A percentile compares a stretch with the other conserved stretches of the same genome.
phyloP scores from a whole-genome alignment of 2,888 invertebrate genomes.

The Zaprionus bogoriensis region DNA sequence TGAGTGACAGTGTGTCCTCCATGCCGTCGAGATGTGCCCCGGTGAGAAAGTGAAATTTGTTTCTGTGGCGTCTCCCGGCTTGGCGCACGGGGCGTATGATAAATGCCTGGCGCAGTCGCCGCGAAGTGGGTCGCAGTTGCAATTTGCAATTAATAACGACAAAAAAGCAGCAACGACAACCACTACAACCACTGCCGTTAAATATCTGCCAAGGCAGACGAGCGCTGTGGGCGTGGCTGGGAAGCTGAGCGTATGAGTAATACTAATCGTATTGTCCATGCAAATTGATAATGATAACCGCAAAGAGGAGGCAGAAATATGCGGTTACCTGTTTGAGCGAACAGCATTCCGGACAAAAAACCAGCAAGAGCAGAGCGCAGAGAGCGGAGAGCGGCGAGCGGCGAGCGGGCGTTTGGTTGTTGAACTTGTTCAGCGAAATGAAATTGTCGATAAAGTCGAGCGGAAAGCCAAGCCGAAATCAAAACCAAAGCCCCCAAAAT shows the following conservation, averaged over 20 bases:
- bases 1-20: slow-evolving; percentile 37
- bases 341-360: slow-evolving; percentile 53
- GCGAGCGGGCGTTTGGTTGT: slow-evolving; percentile 47
- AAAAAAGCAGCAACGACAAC: slow-evolving; percentile 8
- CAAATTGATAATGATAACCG: slow-evolving; percentile 63
- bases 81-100: slow-evolving; percentile 62
- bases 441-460: slow-evolving; percentile 49
- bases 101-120: slow-evolving; percentile 47
- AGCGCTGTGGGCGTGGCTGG: slow-evolving; percentile 45
- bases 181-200: not conserved
- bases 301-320: no score
- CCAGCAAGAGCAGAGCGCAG: no score
- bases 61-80: slow-evolving; percentile 2
- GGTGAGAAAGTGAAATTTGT: slow-evolving; percentile 69
- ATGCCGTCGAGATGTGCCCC: slow-evolving; percentile 21
- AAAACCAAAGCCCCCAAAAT: slow-evolving; percentile 1
- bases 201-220: slow-evolving; percentile 13
- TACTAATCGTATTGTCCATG: slow-evolving; percentile 48
- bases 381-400: slow-evolving; percentile 24
- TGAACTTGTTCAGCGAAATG: slow-evolving; percentile 63
- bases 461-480: slow-evolving; percentile 27
- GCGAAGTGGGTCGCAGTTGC: slow-evolving; percentile 68
- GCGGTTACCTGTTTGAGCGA: slow-evolving; percentile 53
- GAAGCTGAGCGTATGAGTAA: slow-evolving; percentile 55
- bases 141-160: slow-evolving; percentile 67